Base-by-base conservation (phyloP, 2,797 vertebrate genomes). In the Gambelia wislizenii region DNA sequence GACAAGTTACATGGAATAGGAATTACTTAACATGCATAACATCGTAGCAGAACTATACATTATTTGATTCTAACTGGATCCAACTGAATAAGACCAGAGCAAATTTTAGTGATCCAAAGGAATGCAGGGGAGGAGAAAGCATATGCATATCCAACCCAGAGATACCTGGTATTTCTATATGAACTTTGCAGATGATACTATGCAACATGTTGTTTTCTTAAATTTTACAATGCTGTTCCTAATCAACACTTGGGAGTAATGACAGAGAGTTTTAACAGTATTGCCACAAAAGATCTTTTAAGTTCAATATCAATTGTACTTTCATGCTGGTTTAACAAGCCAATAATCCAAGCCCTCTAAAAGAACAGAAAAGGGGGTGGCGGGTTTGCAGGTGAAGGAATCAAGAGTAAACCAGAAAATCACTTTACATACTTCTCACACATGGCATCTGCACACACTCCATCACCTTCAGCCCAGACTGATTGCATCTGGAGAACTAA, bases 221-320 rank as follows among this genome's bases (percentile, higher is more conserved):
- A 67, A 33, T 49, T 72, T 36, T 36, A 16, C n/a, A 42, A 42
- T 2, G 20, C 83, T 33, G 25, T 52, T 54, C 70, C 61, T 69
- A 6, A 47, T 3, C 61, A 47, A 83, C 27, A 79, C 72, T 93
- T 87, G 89, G 87, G 56, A 0, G 84, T 49, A 90, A 89, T 0
- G 0, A 64, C 85, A 93, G 12, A 27, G 92, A 89, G 77, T 86
- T 82, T 52, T 92, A 27, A 80, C 79, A 90, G 87, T 87, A 92
- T 87, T 84, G 39, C 93, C 94, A 92, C 91, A 96, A 78, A 27
- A 89, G 85, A 59, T 39, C 93, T 96, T 91, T 93, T 90, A 95
- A 84, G 94, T 91, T 92, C 81, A 92, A 42, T 87, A 87, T 87
- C 91, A 93, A 94, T n/a, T 84, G 69, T 85, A 87, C 83, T 85